Evolutionary conservation across 2,113 vertebrate species (phyloP).

Genomic region (Merops nubicus): DNA sequence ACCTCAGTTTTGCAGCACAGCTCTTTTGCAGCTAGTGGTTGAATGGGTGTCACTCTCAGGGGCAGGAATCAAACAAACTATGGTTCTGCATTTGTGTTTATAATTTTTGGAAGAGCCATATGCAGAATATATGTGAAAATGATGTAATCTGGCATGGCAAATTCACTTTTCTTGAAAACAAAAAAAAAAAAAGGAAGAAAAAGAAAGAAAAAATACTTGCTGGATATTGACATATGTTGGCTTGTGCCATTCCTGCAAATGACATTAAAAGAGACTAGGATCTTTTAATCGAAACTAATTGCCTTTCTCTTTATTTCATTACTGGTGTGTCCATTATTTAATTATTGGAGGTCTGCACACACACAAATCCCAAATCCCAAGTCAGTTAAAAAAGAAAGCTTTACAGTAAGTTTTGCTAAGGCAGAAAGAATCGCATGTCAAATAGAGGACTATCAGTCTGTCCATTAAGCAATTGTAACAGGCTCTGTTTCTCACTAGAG

Average conservation of each 20-base stretch:
- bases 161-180: neutral
- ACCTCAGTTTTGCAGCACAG: neutral
- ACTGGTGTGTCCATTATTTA: neutral
- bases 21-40: neutral
- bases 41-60: neutral
- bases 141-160: neutral
- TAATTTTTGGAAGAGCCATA: slow-evolving; percentile 34
- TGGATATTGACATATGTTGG: neutral
- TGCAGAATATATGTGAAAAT: slow-evolving; percentile 25
- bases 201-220: neutral
- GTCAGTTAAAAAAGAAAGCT: neutral
- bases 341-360: neutral
- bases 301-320: slow-evolving; percentile 4
- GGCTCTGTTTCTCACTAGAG: neutral
- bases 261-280: neutral
- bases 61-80: slow-evolving; percentile 13
- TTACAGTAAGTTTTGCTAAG: neutral
- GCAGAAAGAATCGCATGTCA: neutral
- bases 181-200: neutral
- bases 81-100: slow-evolving; percentile 36
- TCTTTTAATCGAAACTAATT: slow-evolving; percentile 43
- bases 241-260: neutral
- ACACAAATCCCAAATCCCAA: neutral
- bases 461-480: neutral
- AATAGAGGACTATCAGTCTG: neutral